Evolutionary conservation across 2,888 invertebrate species (phyloP), one percentile per base, ranked within the genome.

Genomic region (Tachina fera): DNA sequence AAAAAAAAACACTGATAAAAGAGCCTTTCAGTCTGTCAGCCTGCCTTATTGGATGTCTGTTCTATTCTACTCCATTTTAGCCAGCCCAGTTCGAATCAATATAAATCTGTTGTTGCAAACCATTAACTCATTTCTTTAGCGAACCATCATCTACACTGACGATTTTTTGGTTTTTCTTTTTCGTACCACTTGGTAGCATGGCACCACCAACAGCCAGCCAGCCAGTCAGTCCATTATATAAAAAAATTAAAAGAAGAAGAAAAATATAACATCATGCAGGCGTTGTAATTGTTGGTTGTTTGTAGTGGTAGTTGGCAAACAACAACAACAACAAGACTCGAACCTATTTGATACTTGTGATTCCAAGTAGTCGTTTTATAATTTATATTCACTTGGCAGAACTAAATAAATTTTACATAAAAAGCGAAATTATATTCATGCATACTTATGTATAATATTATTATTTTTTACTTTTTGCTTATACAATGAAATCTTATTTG

Each of bases 181-280:
- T 31, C 83, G 86, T 86, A 79, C 86, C 86, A 86, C 22, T 60
- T 68, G 45, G 86, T 86, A 80, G 58, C 76, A 71, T 72, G 86
- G 75, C 49, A 86, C 86, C 75, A 61, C 74, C 81, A 81, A 74
- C 72, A 71, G 53, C 16, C 56, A 79, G 61, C 19, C 53, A 81
- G 74, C 75, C 67, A 31, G 65, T 58, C 72, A 53, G 81, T 81
- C 72, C 83, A 83, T 83, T 78, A 60, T 65, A 65, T 10, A 60
- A 45, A 47, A n/a, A 31, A 63, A 60, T 45, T 11, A 8, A 13
- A 61, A 60, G 58, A 53, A 45, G 19, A 65, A 70, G 10, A 13
- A 58, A 67, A 74, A 74, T 19, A 71, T 60, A 81, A 75, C 74
- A 81, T 81, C 74, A 81, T 74, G 68, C 75, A 81, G 81, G 68